These are phyloP conservation scores for Oxyruncus cristatus DNA, from an alignment of 2,113 vertebrate species.

Conservation along the genomic window DNA sequence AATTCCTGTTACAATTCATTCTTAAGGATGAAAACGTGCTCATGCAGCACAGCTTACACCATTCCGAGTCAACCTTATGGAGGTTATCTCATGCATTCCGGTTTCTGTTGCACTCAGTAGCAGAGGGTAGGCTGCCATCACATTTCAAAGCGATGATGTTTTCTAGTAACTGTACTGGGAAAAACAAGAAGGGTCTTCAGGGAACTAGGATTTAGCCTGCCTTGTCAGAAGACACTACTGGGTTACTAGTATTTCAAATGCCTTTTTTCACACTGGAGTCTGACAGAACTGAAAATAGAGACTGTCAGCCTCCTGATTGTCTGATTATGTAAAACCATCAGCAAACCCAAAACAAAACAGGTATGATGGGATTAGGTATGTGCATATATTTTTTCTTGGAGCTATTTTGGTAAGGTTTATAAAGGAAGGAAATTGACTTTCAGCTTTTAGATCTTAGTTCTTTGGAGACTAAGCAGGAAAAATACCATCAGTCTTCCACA, in stretches of 20 bases:
- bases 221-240: not conserved
- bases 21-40: not conserved
- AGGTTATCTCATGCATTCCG: not conserved
- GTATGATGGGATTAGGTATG: constrained; percentile 37
- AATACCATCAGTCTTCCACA: not conserved
- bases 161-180: not conserved
- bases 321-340: constrained; percentile 34
- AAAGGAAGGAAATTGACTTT: not conserved
- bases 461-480: not conserved
- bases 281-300: constrained; percentile 35
- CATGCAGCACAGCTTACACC: not conserved
- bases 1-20: not conserved
- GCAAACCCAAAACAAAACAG: not conserved
- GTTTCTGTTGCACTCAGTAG: not conserved
- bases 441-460: not conserved
- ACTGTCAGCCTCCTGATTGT: constrained; percentile 6
- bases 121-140: not conserved
- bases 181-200: not conserved
- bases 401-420: not conserved
- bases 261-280: not conserved
- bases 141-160: not conserved
- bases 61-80: not conserved
- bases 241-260: not conserved
- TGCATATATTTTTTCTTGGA: constrained; percentile 21
- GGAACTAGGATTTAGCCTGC: not conserved